Evolutionary conservation across 2,113 vertebrate species (phyloP), one percentile per base, ranked within the genome.

Genomic region (Oreotrochilus melanogaster): DNA sequence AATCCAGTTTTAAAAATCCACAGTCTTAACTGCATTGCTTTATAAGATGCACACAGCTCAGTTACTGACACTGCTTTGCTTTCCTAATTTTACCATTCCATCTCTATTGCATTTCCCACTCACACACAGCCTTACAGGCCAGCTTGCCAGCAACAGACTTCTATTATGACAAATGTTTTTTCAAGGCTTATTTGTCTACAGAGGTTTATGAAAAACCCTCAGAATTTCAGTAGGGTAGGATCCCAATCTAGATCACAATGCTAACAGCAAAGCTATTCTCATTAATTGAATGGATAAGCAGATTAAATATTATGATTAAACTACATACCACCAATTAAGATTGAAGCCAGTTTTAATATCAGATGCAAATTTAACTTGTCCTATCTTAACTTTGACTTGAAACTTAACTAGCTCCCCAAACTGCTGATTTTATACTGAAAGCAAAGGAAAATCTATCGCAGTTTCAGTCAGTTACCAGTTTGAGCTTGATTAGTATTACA

Each of bases 321-420:
- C 22, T 54, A 75, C 43, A 86, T 53, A 31, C 71, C 82, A 30
- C 11, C 35, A 79, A 79, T 91, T 85, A 85, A 87, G 50, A 28
- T 3, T 85, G 33, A 33, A 95, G 66, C 3, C 48, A 89, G 23
- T 28, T 89, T 85, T 80, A 66, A 70, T 88, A 78, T 86, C 74
- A 95, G 81, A 94, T 28, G 33, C n/a, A 69, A 43, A 81, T 95
- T 71, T 85, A 72, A 65, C 89, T 89, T 91, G 17, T n/a, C n/a
- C 30, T 78, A 43, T 43, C 53, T 18, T 64, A 87, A 47, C 47
- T 86, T 79, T 54, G 30, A 81, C 45, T 57, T 64, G 24, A 65
- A 89, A 84, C 19, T 45, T 96, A 71, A 67, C 80, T 62, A 88
- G 33, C 37, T 70, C 13, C 18, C 13, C 7, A 75, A 83, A 57